Evolutionary conservation across 2,797 vertebrate genomes (phyloP).

Genomic region (Heteromormyrus szaboi): DNA sequence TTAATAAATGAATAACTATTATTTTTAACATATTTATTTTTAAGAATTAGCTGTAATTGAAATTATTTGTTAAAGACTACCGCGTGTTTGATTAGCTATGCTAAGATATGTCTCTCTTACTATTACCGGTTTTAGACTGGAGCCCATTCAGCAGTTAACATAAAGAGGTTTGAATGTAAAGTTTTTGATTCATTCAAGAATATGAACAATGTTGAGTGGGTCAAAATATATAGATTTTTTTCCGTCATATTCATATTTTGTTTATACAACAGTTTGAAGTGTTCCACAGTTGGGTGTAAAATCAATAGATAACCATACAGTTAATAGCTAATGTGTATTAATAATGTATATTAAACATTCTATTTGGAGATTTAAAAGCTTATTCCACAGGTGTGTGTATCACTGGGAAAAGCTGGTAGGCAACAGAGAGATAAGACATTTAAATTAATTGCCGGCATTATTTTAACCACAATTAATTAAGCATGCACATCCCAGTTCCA

Average conservation of each 20-base stretch:
- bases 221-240: background rate
- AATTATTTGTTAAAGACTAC: background rate
- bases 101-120: background rate
- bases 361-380: constrained; percentile 11
- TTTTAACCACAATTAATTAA: constrained; percentile 19
- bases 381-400: constrained; percentile 32
- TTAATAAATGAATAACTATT: background rate
- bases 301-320: background rate
- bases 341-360: constrained; percentile 20
- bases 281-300: background rate
- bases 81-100: background rate
- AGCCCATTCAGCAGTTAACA: background rate
- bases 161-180: background rate
- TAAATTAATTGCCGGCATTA: background rate
- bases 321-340: constrained; percentile 1
- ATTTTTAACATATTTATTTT: background rate
- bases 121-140: background rate
- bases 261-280: background rate
- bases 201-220: background rate
- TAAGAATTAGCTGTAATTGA: background rate
- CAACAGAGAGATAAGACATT: constrained; percentile 24
- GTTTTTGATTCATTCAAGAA: background rate
- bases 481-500: background rate
- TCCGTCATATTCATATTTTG: background rate
- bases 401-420: constrained; percentile 23